These are phyloP conservation scores for Xenus cinereus DNA, from an alignment of 2,113 vertebrate species.

Conservation along the genomic window DNA sequence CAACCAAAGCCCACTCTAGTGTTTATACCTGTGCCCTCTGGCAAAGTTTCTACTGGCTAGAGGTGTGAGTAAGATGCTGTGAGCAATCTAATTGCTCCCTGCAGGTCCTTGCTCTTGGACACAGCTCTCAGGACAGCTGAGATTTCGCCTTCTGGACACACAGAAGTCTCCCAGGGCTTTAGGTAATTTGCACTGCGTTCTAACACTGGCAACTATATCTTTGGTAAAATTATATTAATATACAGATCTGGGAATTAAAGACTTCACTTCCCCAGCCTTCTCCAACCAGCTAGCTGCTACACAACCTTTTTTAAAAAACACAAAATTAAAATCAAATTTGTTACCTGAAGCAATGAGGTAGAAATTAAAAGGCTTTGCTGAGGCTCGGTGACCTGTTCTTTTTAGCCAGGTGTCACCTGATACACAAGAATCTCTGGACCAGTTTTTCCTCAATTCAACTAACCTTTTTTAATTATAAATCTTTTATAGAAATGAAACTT, in stretches of 20 bases:
- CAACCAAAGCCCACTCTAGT: slow-evolving; percentile 50
- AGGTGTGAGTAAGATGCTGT: slow-evolving; percentile 68
- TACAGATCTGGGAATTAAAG: slow-evolving; percentile 36
- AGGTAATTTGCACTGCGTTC: slow-evolving; percentile 58
- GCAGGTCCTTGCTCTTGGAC: slow-evolving; percentile 70
- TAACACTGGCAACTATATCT: slow-evolving; percentile 61
- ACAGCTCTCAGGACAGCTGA: slow-evolving; percentile 69
- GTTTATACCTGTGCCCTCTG: slow-evolving; percentile 69
- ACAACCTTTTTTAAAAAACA: not conserved
- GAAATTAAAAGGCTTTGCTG: slow-evolving; percentile 38
- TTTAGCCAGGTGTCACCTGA: not conserved
- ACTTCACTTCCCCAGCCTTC: slow-evolving; percentile 1
- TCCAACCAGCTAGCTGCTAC: not conserved
- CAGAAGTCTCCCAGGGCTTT: slow-evolving; percentile 59
- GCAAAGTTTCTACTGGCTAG: slow-evolving; percentile 66
- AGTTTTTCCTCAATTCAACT: not conserved
- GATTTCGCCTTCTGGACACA: slow-evolving; percentile 70
- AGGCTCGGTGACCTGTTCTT: slow-evolving; percentile 7
- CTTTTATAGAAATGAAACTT: slow-evolving; percentile 30
- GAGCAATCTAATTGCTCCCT: slow-evolving; percentile 76
- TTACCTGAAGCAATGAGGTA: slow-evolving; percentile 27
- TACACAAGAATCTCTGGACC: not conserved
- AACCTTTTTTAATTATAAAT: slow-evolving; percentile 36
- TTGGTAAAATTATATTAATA: slow-evolving; percentile 66
- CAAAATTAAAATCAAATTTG: slow-evolving; percentile 45